Conservation (phyloP, 2,797 vertebrate species). For the Lacerta bilineata region DNA sequence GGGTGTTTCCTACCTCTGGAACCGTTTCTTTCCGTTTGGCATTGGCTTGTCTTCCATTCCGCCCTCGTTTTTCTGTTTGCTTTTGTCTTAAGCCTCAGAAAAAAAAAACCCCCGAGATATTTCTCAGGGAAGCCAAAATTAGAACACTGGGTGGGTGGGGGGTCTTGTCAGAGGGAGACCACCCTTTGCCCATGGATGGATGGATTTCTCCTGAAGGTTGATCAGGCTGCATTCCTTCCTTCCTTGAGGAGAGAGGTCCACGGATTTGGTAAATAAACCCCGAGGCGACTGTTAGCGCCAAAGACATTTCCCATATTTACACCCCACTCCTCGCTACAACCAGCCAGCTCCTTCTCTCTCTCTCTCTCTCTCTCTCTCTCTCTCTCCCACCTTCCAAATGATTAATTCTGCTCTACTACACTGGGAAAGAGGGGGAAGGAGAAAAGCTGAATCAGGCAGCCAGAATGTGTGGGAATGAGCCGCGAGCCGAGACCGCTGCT, state of each 20-base stretch:
- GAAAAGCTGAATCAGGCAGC: not conserved
- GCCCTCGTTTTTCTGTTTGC: too few species aligned
- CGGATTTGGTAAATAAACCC: not conserved
- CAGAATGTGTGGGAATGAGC: not conserved
- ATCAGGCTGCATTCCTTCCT: not conserved
- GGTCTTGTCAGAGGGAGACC: not conserved
- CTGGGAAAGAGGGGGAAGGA: not conserved
- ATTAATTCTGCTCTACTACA: not conserved
- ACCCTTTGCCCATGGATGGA: too few species aligned
- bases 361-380: not conserved
- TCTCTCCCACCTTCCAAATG: not conserved
- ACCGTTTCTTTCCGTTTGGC: fast-evolving
- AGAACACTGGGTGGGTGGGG: not conserved
- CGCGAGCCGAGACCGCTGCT: not conserved
- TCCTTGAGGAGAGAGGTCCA: not conserved
- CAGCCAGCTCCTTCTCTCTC: not conserved
- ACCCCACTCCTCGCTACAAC: not conserved
- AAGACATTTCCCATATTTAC: not conserved
- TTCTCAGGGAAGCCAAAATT: not conserved
- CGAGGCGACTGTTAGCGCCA: too few species aligned
- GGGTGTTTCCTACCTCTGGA: not conserved
- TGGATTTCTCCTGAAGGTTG: not conserved
- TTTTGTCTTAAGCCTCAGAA: not conserved
- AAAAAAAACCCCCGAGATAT: too few species aligned
- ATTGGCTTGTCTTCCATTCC: not conserved